Percentiles rank a stretch among this genome's conserved stretches.
Conservation (phyloP, 30 jellyfish, hydroid and myxozoan genomes). For the Turritopsis dohrnii region DNA sequence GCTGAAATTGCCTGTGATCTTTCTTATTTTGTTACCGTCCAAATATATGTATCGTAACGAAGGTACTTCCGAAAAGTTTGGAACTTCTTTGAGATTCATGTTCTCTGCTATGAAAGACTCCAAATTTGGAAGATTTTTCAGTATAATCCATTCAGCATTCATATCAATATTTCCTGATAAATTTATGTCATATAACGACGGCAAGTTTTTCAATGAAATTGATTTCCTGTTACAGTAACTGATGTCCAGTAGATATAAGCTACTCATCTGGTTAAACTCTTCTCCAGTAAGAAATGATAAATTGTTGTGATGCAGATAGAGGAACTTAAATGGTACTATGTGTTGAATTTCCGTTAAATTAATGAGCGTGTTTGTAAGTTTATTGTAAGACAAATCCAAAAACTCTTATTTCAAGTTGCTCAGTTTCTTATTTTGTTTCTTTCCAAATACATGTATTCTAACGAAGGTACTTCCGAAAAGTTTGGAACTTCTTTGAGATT, state of each 20-base stretch:
- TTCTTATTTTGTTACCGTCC: background rate
- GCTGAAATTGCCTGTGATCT: background rate
- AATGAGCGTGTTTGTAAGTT: background rate
- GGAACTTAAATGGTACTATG: background rate
- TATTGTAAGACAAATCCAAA: background rate
- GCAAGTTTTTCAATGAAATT: background rate
- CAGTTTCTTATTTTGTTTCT: background rate
- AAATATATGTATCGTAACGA: background rate
- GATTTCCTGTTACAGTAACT: background rate
- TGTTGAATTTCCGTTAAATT: too few relatives aligned
- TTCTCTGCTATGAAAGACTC: background rate
- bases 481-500: background rate
- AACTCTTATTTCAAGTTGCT: background rate
- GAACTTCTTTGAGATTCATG: background rate
- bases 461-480: background rate
- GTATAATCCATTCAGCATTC: background rate
- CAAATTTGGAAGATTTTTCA: background rate
- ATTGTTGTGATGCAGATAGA: background rate
- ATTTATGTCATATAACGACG: background rate
- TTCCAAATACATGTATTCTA: background rate
- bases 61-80: background rate
- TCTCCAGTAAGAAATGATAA: background rate
- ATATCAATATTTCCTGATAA: background rate
- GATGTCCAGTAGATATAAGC: background rate
- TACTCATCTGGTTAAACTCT: background rate